phyloP scores from a whole-genome alignment of 30 jellyfish, hydroid and myxozoan species.

The Aurelia aurita complex sp. Pacific region DNA sequence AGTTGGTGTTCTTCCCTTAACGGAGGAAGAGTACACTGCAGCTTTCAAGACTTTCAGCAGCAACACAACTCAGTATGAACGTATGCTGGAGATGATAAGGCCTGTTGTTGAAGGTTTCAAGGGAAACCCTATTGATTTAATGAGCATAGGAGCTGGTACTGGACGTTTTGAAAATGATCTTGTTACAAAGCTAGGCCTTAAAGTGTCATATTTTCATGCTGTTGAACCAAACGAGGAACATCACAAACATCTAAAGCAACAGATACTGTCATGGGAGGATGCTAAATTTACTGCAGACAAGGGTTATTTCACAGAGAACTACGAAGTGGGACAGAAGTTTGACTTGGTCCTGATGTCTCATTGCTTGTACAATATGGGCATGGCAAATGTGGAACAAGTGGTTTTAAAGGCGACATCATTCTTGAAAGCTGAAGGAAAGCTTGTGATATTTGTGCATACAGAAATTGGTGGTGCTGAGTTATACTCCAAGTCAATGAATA shows the following conservation, averaged over 20 bases:
- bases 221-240: not conserved
- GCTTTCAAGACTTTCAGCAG: too few species aligned
- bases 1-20: too few species aligned
- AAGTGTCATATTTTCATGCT: not conserved
- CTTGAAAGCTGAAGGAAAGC: not conserved
- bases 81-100: too few species aligned
- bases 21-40: too few species aligned
- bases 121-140: constrained; percentile 22
- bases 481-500: not conserved
- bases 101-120: constrained; percentile 28
- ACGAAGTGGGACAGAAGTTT: constrained; percentile 27
- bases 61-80: too few species aligned
- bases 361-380: constrained; percentile 36
- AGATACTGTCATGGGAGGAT: constrained; percentile 26
- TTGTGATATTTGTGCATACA: not conserved
- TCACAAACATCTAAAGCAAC: constrained; percentile 7
- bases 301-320: constrained; percentile 8
- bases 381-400: not conserved
- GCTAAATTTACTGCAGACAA: constrained; percentile 1
- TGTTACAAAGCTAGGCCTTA: constrained; percentile 30
- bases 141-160: constrained; percentile 53
- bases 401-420: constrained; percentile 20
- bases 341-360: constrained; percentile 2
- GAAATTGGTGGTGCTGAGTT: constrained; percentile 6
- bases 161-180: too few species aligned